Percentiles rank a stretch among this genome's conserved stretches.
Evolutionary conservation across 1,140 invertebrate species (phyloP).

Genomic region (Drosophila guanche): DNA sequence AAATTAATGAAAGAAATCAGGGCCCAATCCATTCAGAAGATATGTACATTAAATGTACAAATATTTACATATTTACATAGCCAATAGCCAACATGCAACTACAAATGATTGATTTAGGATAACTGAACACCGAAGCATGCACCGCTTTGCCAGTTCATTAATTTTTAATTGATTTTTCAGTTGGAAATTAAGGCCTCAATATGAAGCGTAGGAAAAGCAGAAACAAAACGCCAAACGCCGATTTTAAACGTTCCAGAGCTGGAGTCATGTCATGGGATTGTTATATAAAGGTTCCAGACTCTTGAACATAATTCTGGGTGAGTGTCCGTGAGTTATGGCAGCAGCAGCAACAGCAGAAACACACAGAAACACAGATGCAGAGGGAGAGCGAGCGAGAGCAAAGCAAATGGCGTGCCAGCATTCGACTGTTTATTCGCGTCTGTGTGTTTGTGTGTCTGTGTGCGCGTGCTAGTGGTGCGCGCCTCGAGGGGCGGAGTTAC

Average conservation of each 20-base stretch:
- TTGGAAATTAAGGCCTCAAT: slow-evolving; percentile 63
- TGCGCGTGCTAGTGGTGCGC: slow-evolving; percentile 10
- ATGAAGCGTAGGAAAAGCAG: slow-evolving; percentile 82
- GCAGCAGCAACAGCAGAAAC: slow-evolving; percentile 1
- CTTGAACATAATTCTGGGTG: slow-evolving; percentile 83
- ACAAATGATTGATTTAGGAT: too few relatives aligned
- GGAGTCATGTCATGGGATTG: slow-evolving; percentile 84
- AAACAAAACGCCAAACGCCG: slow-evolving; percentile 59
- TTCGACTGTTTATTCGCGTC: slow-evolving; percentile 11
- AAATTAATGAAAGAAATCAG: too few relatives aligned
- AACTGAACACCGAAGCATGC: too few relatives aligned
- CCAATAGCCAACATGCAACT: too few relatives aligned
- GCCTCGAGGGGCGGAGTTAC: slow-evolving; percentile 65
- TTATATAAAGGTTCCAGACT: slow-evolving; percentile 84
- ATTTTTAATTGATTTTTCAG: slow-evolving; percentile 40
- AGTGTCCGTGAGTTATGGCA: slow-evolving; percentile 50
- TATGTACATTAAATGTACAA: too few relatives aligned
- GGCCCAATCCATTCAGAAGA: too few relatives aligned
- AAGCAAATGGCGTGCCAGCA: slow-evolving; percentile 67
- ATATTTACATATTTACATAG: too few relatives aligned
- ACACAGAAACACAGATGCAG: slow-evolving; percentile 24
- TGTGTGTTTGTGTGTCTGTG: slow-evolving; percentile 20
- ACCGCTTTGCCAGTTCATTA: background rate
- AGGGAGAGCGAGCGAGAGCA: slow-evolving; percentile 24
- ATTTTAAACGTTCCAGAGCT: slow-evolving; percentile 60